A percentile compares a stretch with the other conserved stretches of the same genome.
These are phyloP conservation scores for Phyllostomus hastatus DNA, from an alignment of 2,113 vertebrate species.

Conservation along the genomic window DNA sequence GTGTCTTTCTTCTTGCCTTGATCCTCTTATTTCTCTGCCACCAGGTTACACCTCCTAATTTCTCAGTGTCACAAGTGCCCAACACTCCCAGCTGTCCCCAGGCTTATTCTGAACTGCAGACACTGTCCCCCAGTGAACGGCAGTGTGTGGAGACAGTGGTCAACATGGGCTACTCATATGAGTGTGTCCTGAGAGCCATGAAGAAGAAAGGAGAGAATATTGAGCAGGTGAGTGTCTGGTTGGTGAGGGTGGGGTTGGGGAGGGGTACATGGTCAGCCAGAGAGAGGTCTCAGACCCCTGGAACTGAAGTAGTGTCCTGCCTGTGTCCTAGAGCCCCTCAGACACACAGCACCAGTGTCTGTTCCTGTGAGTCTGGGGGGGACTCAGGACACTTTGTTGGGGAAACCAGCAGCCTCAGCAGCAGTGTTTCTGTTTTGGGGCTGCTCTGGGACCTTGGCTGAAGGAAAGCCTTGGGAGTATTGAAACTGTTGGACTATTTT, in stretches of 20 bases:
- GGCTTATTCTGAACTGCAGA: constrained; percentile 77
- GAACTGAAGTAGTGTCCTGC: neutral
- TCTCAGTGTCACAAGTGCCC: constrained; percentile 83
- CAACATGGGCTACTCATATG: constrained; percentile 95
- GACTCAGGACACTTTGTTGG: neutral
- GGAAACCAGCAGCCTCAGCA: neutral
- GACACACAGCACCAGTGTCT: neutral
- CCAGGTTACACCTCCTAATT: constrained; percentile 79
- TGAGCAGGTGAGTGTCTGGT: constrained; percentile 87
- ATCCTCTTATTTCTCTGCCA: constrained; percentile 28
- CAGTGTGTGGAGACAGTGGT: constrained; percentile 94
- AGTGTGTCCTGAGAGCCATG: constrained; percentile 94
- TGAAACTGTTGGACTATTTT: neutral
- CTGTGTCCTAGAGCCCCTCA: neutral
- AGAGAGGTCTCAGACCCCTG: neutral
- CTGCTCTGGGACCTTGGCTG: neutral
- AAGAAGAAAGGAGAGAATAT: constrained; percentile 96
- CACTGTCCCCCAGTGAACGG: constrained; percentile 88
- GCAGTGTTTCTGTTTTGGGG: neutral
- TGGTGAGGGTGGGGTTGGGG: fast-evolving
- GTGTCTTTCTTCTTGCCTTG: neutral
- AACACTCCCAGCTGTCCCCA: constrained; percentile 69
- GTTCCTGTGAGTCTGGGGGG: neutral
- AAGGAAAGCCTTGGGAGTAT: neutral
- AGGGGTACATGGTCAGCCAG: neutral